Conservation (phyloP, 2,113 vertebrate species). For the Lutjanus erythropterus region DNA sequence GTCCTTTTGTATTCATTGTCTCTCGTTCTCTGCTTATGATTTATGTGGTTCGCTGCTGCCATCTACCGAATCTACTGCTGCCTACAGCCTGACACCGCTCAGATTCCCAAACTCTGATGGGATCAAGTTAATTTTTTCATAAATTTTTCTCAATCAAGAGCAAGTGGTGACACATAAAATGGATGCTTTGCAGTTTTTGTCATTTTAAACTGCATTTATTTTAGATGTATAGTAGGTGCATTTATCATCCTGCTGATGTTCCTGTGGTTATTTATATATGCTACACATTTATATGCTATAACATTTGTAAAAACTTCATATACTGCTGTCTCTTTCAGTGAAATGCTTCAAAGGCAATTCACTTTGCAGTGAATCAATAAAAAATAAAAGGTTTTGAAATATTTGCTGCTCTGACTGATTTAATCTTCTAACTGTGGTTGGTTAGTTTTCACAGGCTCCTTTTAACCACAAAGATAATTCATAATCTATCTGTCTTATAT, state of each 20-base stretch:
- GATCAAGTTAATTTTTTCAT: neutral
- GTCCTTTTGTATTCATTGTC: neutral
- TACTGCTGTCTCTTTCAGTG: neutral
- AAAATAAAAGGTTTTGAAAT: neutral
- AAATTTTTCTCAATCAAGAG: too few species aligned
- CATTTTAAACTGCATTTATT: neutral
- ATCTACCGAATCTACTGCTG: constrained; percentile 30
- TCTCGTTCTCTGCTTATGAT: neutral
- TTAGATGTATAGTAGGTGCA: neutral
- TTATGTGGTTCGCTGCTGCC: constrained; percentile 46
- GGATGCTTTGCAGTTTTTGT: too few species aligned
- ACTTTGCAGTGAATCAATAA: neutral
- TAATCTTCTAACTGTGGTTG: neutral
- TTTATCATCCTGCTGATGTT: neutral
- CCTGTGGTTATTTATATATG: neutral
- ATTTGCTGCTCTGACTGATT: neutral
- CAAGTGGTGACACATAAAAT: too few species aligned
- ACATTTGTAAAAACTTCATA: neutral
- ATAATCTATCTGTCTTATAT: neutral
- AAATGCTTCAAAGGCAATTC: neutral
- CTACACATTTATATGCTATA: neutral
- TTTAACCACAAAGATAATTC: neutral
- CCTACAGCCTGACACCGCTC: neutral
- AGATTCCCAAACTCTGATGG: neutral
- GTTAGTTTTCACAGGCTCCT: neutral